Conservation (phyloP, 2,888 invertebrate genomes). For the Drosophila quinaria region DNA sequence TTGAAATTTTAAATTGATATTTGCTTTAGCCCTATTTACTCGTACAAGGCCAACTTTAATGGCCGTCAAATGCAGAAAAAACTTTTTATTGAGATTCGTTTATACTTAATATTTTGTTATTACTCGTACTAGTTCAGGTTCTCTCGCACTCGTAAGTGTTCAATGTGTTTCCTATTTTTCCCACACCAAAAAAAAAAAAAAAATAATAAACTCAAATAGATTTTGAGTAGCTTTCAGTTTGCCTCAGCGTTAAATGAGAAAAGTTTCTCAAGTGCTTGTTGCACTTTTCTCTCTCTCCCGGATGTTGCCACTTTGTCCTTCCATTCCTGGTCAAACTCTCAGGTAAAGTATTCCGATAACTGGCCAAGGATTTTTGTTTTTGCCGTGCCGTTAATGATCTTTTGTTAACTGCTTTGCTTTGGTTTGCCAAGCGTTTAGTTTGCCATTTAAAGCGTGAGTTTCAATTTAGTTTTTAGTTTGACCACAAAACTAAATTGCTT, state of each 20-base stretch:
- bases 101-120: conserved; percentile 77
- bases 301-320: conserved; percentile 30
- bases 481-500: conserved; percentile 23
- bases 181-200: conserved; percentile 15
- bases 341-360: conserved; percentile 61
- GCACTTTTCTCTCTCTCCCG: conserved; percentile 62
- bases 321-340: not conserved
- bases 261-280: conserved; percentile 78
- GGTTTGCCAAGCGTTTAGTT: conserved; percentile 37
- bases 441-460: conserved; percentile 38
- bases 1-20: conserved; percentile 81
- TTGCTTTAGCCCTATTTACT: conserved; percentile 30
- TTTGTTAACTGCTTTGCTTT: conserved; percentile 61
- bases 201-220: conserved; percentile 74
- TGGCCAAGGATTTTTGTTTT: conserved; percentile 29
- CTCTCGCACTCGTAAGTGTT: conserved; percentile 55
- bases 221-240: conserved; percentile 81
- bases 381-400: conserved; percentile 63
- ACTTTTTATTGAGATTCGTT: conserved; percentile 47
- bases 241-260: conserved; percentile 77
- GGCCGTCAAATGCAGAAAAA: conserved; percentile 63
- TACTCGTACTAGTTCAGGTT: conserved; percentile 38
- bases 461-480: conserved; percentile 47
- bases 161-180: conserved; percentile 48
- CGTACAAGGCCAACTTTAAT: conserved; percentile 62